Conservation (phyloP, 2,888 invertebrate genomes). For the Drosophila tripunctata region DNA sequence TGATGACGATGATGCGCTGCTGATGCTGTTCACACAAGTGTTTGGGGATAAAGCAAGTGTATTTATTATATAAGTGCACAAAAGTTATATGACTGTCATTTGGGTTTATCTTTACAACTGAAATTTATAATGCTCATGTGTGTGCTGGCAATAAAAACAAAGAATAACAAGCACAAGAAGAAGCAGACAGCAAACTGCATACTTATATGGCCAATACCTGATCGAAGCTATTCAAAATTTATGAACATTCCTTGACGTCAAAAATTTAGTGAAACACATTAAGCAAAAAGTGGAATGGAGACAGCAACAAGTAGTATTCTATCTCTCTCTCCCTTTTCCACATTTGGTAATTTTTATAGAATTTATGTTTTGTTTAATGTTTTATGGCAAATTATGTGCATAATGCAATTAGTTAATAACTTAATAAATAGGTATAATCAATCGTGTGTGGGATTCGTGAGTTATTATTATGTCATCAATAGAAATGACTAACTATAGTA, state of each 20-base stretch:
- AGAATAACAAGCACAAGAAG: too few species aligned
- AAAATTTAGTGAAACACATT: background rate
- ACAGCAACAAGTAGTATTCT: background rate
- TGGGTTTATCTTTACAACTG: constrained; percentile 13
- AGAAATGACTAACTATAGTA: constrained; percentile 6
- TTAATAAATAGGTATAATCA: constrained; percentile 9
- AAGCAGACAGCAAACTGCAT: background rate
- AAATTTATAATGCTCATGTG: constrained; percentile 21
- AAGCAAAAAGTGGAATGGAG: background rate
- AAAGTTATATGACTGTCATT: constrained; percentile 19
- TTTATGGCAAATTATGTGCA: constrained; percentile 34
- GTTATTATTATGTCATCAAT: constrained; percentile 37
- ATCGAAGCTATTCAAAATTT: constrained; percentile 24
- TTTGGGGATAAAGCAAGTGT: too few species aligned
- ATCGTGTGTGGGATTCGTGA: constrained; percentile 1
- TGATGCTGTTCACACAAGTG: constrained; percentile 20
- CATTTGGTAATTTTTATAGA: constrained; percentile 13
- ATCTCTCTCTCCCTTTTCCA: background rate
- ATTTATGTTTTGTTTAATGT: constrained; percentile 19
- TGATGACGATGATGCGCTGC: constrained; percentile 36
- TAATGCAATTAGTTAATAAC: constrained; percentile 39
- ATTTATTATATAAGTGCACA: constrained; percentile 14
- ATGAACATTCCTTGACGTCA: constrained; percentile 9
- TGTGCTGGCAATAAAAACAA: constrained; percentile 22
- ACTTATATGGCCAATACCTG: constrained; percentile 19